Evolutionary conservation across 2,113 vertebrate species (phyloP).

Genomic region (Indicator indicator): DNA sequence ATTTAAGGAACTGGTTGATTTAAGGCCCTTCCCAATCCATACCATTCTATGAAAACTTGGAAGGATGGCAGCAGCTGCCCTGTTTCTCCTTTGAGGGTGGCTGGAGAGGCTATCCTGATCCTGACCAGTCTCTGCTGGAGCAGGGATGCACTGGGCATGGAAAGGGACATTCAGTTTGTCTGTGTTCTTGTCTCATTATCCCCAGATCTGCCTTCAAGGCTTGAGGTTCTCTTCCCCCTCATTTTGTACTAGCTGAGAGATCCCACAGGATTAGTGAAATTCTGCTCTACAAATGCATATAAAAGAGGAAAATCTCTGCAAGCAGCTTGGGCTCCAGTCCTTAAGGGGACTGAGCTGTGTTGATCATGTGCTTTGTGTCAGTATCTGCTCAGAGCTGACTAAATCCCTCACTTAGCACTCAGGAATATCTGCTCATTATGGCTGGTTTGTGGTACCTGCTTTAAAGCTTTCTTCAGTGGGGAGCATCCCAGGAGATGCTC

Average conservation of each 20-base stretch:
- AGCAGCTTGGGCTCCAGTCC: neutral
- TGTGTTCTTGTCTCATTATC: neutral
- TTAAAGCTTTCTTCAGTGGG: neutral
- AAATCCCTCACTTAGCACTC: neutral
- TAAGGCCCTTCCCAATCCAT: no score
- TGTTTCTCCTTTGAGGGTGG: neutral
- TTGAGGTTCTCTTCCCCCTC: neutral
- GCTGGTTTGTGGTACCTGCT: neutral
- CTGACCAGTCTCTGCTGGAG: rapidly evolving
- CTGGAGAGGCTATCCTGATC: neutral
- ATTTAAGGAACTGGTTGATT: no score
- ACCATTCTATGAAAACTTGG: neutral
- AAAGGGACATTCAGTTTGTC: rapidly evolving
- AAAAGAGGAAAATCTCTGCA: neutral
- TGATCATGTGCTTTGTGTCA: neutral
- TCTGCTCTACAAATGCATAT: neutral
- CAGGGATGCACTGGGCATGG: rapidly evolving
- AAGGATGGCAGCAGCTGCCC: neutral
- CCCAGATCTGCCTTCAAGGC: neutral
- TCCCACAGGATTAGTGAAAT: neutral
- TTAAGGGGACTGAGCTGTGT: neutral
- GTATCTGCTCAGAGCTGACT: neutral
- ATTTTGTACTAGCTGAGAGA: neutral
- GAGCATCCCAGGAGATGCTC: neutral
- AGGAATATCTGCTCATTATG: neutral